Percentiles rank a stretch among this genome's conserved stretches.
phyloP scores from a whole-genome alignment of 1,140 invertebrate genomes.

The Drosophila teissieri region DNA sequence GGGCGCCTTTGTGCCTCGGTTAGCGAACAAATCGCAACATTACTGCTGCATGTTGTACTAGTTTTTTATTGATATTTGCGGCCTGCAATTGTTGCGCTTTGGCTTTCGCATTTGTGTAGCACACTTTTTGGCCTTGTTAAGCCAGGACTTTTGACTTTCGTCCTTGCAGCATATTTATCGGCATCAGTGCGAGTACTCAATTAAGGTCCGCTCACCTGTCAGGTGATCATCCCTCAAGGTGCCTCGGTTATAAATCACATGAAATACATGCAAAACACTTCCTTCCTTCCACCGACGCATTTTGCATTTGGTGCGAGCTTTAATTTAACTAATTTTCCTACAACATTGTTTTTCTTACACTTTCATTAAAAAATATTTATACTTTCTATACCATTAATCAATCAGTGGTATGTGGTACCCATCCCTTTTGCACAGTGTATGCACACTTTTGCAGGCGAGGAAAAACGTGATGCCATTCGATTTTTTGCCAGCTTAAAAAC shows the following conservation, averaged over 20 bases:
- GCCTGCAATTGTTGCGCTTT: constrained; percentile 65
- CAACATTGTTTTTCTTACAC: too few relatives aligned
- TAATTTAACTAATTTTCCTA: too few relatives aligned
- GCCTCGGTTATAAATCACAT: not conserved
- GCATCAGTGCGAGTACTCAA: constrained; percentile 24
- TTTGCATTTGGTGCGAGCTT: too few relatives aligned
- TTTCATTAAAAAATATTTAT: too few relatives aligned
- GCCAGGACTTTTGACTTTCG: constrained; percentile 9
- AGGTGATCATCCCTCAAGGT: constrained; percentile 16
- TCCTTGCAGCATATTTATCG: constrained; percentile 47
- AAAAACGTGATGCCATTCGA: constrained; percentile 35
- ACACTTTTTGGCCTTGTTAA: constrained; percentile 53
- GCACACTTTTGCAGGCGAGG: constrained; percentile 1
- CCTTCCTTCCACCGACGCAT: not conserved
- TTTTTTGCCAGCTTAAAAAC: constrained; percentile 76
- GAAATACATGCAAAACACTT: not conserved
- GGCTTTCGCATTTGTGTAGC: constrained; percentile 35
- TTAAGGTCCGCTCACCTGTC: constrained; percentile 51
- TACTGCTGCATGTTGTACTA: constrained; percentile 50
- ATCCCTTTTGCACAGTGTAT: not conserved
- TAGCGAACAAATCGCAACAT: constrained; percentile 56
- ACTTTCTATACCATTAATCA: too few relatives aligned
- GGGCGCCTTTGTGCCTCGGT: constrained; percentile 13
- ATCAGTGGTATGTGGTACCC: not conserved
- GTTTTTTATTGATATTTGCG: constrained; percentile 64